phyloP scores from a whole-genome alignment of 2,797 vertebrate genomes.

The Nyctalus aviator region DNA sequence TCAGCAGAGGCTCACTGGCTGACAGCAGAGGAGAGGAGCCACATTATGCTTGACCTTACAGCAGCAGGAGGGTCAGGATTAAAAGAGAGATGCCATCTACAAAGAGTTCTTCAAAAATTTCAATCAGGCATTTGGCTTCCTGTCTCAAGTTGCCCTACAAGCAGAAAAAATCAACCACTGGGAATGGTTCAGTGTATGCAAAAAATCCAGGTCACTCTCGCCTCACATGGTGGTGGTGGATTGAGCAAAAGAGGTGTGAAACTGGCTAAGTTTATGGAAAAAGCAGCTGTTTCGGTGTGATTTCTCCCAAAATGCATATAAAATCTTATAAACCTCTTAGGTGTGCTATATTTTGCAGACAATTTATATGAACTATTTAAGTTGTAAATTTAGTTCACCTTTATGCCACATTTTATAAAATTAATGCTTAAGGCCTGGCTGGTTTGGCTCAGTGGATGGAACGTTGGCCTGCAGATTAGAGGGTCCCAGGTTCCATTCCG shows the following conservation, averaged over 20 bases:
- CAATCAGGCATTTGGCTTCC: constrained; percentile 90
- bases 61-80: constrained; percentile 93
- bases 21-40: constrained; percentile 91
- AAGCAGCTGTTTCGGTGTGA: neutral
- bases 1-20: constrained; percentile 91
- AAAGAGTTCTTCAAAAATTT: constrained; percentile 97
- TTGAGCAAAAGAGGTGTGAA: neutral
- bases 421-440: no score
- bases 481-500: no score
- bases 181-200: neutral
- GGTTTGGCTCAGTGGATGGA: no score
- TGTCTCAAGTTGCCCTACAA: neutral
- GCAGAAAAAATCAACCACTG: neutral
- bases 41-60: constrained; percentile 91
- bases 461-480: no score
- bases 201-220: neutral
- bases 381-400: neutral
- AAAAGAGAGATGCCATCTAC: constrained; percentile 93
- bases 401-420: neutral
- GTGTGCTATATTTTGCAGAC: neutral
- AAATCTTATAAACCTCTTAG: neutral
- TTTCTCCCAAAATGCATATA: neutral
- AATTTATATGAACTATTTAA: neutral
- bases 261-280: neutral
- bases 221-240: neutral